These are phyloP conservation scores for Cyclura pinguis DNA, from an alignment of 2,797 vertebrate genomes.

Conservation along the genomic window DNA sequence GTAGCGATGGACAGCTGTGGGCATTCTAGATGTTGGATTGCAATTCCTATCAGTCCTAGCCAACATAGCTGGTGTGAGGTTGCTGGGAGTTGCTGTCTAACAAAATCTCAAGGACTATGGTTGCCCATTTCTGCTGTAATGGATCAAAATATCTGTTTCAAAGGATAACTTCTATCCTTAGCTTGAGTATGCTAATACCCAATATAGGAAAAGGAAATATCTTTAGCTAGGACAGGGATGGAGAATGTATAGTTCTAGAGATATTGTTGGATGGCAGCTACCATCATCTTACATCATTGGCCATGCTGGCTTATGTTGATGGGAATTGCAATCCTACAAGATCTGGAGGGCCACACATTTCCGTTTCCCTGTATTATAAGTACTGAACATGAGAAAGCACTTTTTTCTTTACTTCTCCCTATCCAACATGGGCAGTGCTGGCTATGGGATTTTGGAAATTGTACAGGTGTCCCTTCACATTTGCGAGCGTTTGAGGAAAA, in stretches of 20 bases:
- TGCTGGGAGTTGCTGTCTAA: background rate
- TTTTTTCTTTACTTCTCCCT: background rate
- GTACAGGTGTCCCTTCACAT: no score
- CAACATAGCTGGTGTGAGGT: background rate
- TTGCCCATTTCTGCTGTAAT: background rate
- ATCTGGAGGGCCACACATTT: no score
- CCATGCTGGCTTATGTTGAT: no score
- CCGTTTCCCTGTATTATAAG: no score
- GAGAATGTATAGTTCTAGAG: no score
- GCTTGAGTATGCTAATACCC: background rate
- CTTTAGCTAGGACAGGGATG: background rate
- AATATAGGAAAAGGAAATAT: background rate
- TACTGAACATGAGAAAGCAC: background rate
- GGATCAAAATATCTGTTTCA: background rate
- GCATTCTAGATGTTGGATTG: background rate
- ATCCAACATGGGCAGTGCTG: background rate
- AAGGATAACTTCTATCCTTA: background rate
- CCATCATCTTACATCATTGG: background rate
- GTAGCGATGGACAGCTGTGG: background rate
- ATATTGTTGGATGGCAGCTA: background rate
- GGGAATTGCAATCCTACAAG: no score
- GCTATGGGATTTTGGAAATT: no score
- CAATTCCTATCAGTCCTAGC: background rate
- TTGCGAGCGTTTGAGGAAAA: no score
- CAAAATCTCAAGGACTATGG: background rate